Evolutionary conservation across 2,113 vertebrate species (phyloP).

Genomic region (Turnix velox): DNA sequence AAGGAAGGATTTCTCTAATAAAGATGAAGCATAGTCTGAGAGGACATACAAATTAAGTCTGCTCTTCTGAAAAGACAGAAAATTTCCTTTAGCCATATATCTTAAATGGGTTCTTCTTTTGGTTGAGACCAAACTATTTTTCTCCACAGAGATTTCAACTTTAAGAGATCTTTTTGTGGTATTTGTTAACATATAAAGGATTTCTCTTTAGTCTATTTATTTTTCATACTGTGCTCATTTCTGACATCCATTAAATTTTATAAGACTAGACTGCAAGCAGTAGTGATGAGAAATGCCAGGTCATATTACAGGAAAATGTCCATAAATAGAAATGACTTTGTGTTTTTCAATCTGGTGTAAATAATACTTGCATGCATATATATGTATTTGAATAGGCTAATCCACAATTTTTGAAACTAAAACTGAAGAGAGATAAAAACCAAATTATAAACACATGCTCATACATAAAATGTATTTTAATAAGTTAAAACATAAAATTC

Average conservation of each 20-base stretch:
- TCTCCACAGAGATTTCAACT: slow-evolving; percentile 7
- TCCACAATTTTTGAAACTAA: slow-evolving; percentile 43
- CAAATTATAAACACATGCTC: neutral
- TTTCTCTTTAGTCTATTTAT: slow-evolving; percentile 62
- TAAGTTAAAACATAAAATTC: neutral
- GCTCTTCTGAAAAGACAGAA: slow-evolving; percentile 48
- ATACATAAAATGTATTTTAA: neutral
- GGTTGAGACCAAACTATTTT: neutral
- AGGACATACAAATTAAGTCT: slow-evolving; percentile 51
- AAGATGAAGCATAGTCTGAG: slow-evolving; percentile 60
- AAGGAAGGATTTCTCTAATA: slow-evolving; percentile 69
- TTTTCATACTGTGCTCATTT: slow-evolving; percentile 64
- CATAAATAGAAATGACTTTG: slow-evolving; percentile 70
- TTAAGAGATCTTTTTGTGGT: slow-evolving; percentile 25
- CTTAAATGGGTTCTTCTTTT: slow-evolving; percentile 15
- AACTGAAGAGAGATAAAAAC: neutral
- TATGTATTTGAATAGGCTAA: slow-evolving; percentile 20
- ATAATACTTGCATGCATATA: slow-evolving; percentile 62
- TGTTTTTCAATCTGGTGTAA: slow-evolving; percentile 68
- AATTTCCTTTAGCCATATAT: slow-evolving; percentile 3
- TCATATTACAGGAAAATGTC: slow-evolving; percentile 66
- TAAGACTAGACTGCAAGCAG: slow-evolving; percentile 60
- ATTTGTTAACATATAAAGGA: slow-evolving; percentile 35
- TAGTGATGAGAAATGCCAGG: slow-evolving; percentile 71
- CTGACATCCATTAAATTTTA: slow-evolving; percentile 73